Base-by-base conservation (phyloP, 2,888 invertebrate species). In the Ferrisia virgata region DNA sequence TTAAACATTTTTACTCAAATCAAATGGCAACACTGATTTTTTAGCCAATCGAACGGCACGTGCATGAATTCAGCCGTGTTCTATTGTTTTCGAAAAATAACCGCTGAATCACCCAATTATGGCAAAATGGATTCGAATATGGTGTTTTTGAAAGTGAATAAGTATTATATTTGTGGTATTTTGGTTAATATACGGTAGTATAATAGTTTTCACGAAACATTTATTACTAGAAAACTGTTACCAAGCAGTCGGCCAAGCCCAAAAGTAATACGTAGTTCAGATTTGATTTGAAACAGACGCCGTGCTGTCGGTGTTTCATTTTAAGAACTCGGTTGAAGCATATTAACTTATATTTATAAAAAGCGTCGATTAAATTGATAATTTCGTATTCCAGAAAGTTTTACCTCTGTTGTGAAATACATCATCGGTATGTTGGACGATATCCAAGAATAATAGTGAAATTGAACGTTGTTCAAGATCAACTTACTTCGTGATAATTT, bases 401-500 rank as follows among this genome's bases (percentile, higher is more conserved):
- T 69, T 28, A 31, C 31, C 72, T 18, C 72, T 9, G n/a, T 22
- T 18, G 72, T 36, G 36, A 33, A 72, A 72, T 36, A 36, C 72
- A 36, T 36, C 33, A 72, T 36, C 72, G 36, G 72, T 72, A 72
- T 39, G 39, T 31, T 82, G 81, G 81, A 82, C 6, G 2, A 0
- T 22, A n/a, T 64, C 81, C 81, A 82, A 64, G 15, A 64, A 64
- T 58, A 82, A 82, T 64, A 64, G 25, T 53, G 47, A 80, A 53
- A 33, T 28, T 53, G 53, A 53, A 80, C 40, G n/a, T 33, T 18
- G 22, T 82, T 58, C 36, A 72, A 36, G 47, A 64, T 82, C 28
- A 58, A 82, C 81, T 82, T 64, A 82, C 81, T n/a, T 82, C 64
- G 18, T 36, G 81, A 64, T 82, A 58, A 31, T 33, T 80, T 11